Conservation (phyloP, 2,797 vertebrate genomes). For the Notoglanidium macrostoma region DNA sequence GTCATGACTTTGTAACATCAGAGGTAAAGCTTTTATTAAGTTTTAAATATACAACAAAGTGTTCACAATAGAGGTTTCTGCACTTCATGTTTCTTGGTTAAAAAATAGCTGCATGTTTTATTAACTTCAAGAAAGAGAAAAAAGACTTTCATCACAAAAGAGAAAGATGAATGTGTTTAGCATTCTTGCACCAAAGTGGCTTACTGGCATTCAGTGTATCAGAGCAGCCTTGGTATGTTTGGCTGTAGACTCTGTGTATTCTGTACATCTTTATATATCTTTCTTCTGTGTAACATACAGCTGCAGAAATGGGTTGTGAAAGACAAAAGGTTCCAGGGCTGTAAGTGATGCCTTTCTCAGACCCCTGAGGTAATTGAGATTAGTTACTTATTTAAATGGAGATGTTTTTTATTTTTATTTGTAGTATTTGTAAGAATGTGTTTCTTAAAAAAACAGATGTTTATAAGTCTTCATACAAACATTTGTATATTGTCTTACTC, state of each 20-base stretch:
- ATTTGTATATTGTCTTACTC: not conserved
- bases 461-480: not conserved
- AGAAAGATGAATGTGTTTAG: constrained; percentile 69
- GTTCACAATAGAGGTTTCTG: not conserved
- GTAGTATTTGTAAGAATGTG: not conserved
- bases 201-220: constrained; percentile 75
- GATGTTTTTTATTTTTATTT: not conserved
- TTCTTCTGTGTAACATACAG: constrained; percentile 67
- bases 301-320: constrained; percentile 63
- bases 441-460: not conserved
- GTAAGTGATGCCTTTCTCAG: constrained; percentile 19
- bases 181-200: constrained; percentile 69
- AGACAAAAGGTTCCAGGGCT: constrained; percentile 10
- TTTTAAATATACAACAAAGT: not conserved
- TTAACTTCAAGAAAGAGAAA: not conserved
- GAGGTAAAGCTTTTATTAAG: not conserved
- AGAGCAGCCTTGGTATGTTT: constrained; percentile 69
- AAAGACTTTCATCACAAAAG: constrained; percentile 74
- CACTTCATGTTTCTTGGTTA: not conserved
- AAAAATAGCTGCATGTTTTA: not conserved
- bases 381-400: not conserved
- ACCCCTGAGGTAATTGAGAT: constrained; percentile 22
- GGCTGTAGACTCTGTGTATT: constrained; percentile 66
- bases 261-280: constrained; percentile 63
- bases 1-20: not conserved